Evolutionary conservation across 2,888 invertebrate species (phyloP).

Genomic region (Phaonia tiefii): DNA sequence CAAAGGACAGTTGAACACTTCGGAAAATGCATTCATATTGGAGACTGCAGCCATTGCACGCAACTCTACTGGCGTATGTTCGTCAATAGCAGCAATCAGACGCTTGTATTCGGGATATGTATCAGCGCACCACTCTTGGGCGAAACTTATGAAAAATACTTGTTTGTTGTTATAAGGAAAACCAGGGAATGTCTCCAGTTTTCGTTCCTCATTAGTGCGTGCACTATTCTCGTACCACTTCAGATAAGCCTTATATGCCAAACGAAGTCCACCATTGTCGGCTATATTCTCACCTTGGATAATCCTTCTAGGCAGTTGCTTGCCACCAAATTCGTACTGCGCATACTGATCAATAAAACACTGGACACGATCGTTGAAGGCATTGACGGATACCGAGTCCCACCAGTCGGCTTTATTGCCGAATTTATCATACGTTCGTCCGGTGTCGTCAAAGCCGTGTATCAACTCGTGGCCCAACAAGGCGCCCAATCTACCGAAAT

Average conservation of each 20-base stretch:
- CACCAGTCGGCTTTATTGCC: constrained; percentile 59
- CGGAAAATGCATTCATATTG: constrained; percentile 53
- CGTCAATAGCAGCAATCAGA: constrained; percentile 65
- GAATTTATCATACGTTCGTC: constrained; percentile 60
- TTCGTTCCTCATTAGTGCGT: constrained; percentile 38
- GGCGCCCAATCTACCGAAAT: constrained; percentile 61
- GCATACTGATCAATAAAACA: constrained; percentile 66
- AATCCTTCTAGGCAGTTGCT: constrained; percentile 67
- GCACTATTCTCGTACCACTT: constrained; percentile 49
- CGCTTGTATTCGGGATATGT: constrained; percentile 65
- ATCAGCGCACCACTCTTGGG: constrained; percentile 67
- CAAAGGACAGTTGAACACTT: constrained; percentile 59
- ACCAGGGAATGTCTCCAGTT: constrained; percentile 58
- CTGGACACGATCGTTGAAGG: constrained; percentile 48
- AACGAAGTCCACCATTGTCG: constrained; percentile 62
- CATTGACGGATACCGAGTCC: constrained; percentile 42
- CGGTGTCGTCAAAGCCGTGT: constrained; percentile 67
- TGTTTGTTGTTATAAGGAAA: constrained; percentile 65
- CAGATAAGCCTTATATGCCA: constrained; percentile 62
- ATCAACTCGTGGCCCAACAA: constrained; percentile 63
- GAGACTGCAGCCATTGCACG: not conserved
- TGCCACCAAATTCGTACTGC: constrained; percentile 24
- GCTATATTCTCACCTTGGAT: constrained; percentile 59
- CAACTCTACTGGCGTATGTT: constrained; percentile 70
- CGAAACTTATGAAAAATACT: constrained; percentile 64